phyloP scores from a whole-genome alignment of 2,797 vertebrate genomes.

The Pygocentrus nattereri region DNA sequence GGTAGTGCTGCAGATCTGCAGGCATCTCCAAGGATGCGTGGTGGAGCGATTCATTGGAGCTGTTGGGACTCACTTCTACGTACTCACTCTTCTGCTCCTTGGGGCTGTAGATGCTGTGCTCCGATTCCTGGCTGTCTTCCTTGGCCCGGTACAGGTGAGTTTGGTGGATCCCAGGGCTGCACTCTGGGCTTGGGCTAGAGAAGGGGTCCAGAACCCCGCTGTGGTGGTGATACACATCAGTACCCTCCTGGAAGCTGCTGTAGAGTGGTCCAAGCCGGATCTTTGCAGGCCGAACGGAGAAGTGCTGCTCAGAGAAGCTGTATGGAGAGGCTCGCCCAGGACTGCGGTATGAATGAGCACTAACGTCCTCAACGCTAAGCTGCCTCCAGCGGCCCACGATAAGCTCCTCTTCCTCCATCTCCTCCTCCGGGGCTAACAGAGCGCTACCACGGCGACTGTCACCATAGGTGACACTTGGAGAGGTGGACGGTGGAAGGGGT shows the following conservation, averaged over 20 bases:
- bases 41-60: conserved; percentile 90
- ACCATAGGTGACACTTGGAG: conserved; percentile 87
- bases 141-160: conserved; percentile 82
- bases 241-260: conserved; percentile 94
- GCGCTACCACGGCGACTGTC: conserved; percentile 88
- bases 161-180: conserved; percentile 81
- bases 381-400: conserved; percentile 90
- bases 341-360: conserved; percentile 86
- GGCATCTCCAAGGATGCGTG: conserved; percentile 89
- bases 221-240: conserved; percentile 84
- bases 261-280: conserved; percentile 91
- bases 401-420: conserved; percentile 80
- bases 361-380: conserved; percentile 91
- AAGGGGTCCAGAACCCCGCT: conserved; percentile 77
- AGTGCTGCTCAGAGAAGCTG: conserved; percentile 93
- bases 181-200: conserved; percentile 83
- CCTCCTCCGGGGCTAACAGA: conserved; percentile 83
- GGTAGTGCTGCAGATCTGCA: conserved; percentile 89
- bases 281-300: conserved; percentile 86
- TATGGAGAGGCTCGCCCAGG: conserved; percentile 87
- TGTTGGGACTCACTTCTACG: conserved; percentile 87
- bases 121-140: conserved; percentile 86
- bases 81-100: conserved; percentile 86
- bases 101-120: conserved; percentile 88
- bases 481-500: conserved; percentile 83